Evolutionary conservation across 2,113 vertebrate species (phyloP).

Genomic region (Pholis gunnellus): DNA sequence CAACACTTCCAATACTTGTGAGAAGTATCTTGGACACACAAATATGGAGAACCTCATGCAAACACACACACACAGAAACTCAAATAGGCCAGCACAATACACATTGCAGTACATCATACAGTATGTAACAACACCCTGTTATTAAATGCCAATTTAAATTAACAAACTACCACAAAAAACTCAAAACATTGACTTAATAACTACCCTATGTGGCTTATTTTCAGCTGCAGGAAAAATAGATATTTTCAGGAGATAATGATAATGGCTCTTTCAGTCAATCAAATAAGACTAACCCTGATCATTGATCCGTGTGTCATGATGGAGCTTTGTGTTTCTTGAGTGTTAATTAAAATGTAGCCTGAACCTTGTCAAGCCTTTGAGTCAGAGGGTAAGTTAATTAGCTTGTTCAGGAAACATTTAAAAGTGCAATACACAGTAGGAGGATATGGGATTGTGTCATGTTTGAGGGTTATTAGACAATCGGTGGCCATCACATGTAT

Average conservation of each 20-base stretch:
- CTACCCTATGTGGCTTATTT: background rate
- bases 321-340: constrained; percentile 33
- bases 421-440: constrained; percentile 14
- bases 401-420: constrained; percentile 47
- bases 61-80: constrained; percentile 11
- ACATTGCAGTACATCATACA: background rate
- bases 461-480: constrained; percentile 17
- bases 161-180: background rate
- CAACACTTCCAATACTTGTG: constrained; percentile 48
- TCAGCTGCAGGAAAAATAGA: background rate
- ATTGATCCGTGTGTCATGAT: constrained; percentile 48
- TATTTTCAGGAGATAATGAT: constrained; percentile 16
- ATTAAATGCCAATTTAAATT: background rate
- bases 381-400: constrained; percentile 55
- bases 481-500: background rate
- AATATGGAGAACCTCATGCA: background rate
- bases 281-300: constrained; percentile 47
- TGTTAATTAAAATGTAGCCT: constrained; percentile 63
- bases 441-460: constrained; percentile 4
- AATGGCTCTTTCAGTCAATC: constrained; percentile 43
- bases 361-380: constrained; percentile 60
- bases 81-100: constrained; percentile 11
- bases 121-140: background rate
- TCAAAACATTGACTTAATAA: background rate
- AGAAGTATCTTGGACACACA: constrained; percentile 30